Conservation (phyloP, 2,797 vertebrate genomes). For the Centropyge bicolor region DNA sequence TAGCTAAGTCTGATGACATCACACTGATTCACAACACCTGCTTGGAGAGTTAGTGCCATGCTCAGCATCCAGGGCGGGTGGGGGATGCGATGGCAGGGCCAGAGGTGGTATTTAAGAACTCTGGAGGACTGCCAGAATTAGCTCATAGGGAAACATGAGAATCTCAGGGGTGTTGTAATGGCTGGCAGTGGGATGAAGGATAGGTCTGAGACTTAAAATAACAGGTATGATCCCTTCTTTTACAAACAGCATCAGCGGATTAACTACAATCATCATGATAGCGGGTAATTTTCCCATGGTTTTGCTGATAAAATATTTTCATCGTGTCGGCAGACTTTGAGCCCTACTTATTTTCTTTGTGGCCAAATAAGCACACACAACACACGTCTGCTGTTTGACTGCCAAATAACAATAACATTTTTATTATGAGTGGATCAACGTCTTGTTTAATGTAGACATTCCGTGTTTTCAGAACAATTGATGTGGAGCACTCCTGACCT, state of each 20-base stretch:
- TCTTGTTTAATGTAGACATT: constrained; percentile 12
- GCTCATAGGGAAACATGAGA: constrained; percentile 77
- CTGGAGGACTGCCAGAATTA: constrained; percentile 75
- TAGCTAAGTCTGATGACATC: constrained; percentile 69
- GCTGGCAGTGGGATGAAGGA: constrained; percentile 62
- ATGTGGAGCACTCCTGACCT: constrained; percentile 85
- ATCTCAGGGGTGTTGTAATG: constrained; percentile 64
- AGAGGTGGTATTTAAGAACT: constrained; percentile 73
- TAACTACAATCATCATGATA: constrained; percentile 42
- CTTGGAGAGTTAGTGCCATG: constrained; percentile 62
- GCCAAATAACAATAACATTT: neutral
- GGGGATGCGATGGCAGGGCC: constrained; percentile 46
- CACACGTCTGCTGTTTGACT: neutral
- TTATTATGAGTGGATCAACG: neutral
- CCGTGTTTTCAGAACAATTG: constrained; percentile 5
- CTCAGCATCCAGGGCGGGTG: constrained; percentile 60
- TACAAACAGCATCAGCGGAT: constrained; percentile 44
- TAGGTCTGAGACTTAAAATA: constrained; percentile 57
- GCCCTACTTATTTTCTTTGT: constrained; percentile 10
- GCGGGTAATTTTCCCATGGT: constrained; percentile 37
- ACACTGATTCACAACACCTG: constrained; percentile 74
- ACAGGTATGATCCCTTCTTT: constrained; percentile 53
- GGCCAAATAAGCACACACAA: neutral
- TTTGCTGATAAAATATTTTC: constrained; percentile 56
- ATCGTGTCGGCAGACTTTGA: neutral